phyloP scores from a whole-genome alignment of 2,113 vertebrate species.

The Okapia johnstoni region DNA sequence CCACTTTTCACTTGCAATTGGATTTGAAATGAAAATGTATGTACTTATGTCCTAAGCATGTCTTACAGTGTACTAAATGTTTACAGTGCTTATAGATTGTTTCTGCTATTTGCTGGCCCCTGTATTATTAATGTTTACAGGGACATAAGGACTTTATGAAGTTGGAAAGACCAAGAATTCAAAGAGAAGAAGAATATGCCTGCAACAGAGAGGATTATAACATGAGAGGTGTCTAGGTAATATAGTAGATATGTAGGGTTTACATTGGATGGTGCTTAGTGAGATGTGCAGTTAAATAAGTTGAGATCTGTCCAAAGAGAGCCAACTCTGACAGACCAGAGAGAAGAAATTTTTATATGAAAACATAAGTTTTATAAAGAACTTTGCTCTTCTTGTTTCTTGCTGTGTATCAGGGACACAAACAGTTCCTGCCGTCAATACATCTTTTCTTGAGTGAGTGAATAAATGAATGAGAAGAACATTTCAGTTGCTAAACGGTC shows the following conservation, averaged over 20 bases:
- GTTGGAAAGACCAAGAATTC: background rate
- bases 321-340: background rate
- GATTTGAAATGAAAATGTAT: conserved; percentile 33
- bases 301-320: background rate
- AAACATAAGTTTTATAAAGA: background rate
- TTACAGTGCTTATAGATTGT: background rate
- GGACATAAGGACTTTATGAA: background rate
- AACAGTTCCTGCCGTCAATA: background rate
- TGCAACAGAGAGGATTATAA: background rate
- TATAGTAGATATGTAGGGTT: background rate
- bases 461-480: background rate
- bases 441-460: background rate
- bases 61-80: background rate
- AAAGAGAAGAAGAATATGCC: background rate
- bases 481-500: background rate
- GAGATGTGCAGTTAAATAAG: background rate
- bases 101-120: background rate
- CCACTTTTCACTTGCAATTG: conserved; percentile 42
- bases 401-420: background rate
- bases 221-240: background rate
- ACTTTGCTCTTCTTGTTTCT: background rate
- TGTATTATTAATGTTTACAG: background rate
- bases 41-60: background rate
- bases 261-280: background rate
- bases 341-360: background rate